Base-by-base conservation (phyloP, 30 jellyfish, hydroid and myxozoan genomes). In the Morbakka virulenta region DNA sequence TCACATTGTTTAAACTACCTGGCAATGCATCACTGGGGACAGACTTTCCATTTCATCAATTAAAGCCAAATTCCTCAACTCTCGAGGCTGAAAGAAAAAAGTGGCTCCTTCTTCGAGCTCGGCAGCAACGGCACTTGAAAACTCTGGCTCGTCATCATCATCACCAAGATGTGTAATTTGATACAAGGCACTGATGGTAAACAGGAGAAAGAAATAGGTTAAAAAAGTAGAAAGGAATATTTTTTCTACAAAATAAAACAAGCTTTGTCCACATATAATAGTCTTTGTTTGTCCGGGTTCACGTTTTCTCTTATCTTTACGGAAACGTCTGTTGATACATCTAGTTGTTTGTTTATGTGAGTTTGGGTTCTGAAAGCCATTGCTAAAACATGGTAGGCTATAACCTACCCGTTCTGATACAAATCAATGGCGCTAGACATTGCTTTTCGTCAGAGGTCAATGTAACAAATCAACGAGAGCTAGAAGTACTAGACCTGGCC, bases 111-210 rank as follows among this genome's bases (percentile, higher is more conserved):
- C 96, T 20, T 93, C 97, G 4, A 86, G 81, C 49, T 86, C 96
- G 23, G 95, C 86, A 2, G 96, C 97, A 95, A 87, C 84, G 12
- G 79, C 32, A 80, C 96, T 80, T 22, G 97, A 80, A 62, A 93
- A 93, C 50, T 93, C 97, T n/a, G 97, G 99, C 65, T 86, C 97
- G 11, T 86, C 95, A 62, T 93, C 97, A 61, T 93, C 99, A 72
- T 93, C 99, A 2, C 99, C 99, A 49, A 93, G 96, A 85, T 93
- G 96, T 4, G 96, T 86, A 32, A 93, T 93, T 65, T 93, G 99
- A 50, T 93, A 93, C 81, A 93, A 41, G 2, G 98, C 96, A 79
- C 98, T 90, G 50, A 20, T 53, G 64, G 32, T 36, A 52, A 11
- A 41, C 22, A 71, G 52, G 25, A 50, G 25, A 2, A 27, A 68